Percentiles rank a stretch among this genome's conserved stretches.
Conservation (phyloP, 2,888 invertebrate species). For the Penaeus monodon region DNA sequence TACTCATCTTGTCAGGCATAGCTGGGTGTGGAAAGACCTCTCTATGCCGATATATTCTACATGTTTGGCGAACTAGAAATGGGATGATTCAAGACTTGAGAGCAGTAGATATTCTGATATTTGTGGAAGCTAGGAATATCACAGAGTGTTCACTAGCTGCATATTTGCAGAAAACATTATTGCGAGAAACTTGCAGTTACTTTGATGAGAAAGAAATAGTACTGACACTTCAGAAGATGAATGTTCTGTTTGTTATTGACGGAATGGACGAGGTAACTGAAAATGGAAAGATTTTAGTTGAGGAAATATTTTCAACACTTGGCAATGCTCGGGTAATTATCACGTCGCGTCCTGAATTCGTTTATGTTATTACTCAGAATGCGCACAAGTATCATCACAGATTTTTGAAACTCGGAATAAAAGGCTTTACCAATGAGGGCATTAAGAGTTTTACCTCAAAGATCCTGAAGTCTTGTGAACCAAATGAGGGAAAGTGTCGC, state of each 20-base stretch:
- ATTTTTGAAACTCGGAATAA: conserved; percentile 15
- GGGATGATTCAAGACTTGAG: conserved; percentile 20
- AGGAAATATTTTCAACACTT: conserved; percentile 32
- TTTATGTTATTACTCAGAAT: neutral
- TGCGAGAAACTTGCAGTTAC: conserved; percentile 41
- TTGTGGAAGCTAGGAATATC: conserved; percentile 36
- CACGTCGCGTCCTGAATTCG: conserved; percentile 45
- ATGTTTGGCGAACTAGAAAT: conserved; percentile 33
- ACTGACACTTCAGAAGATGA: conserved; percentile 24
- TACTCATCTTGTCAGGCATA: conserved; percentile 33
- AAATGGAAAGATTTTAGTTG: conserved; percentile 19
- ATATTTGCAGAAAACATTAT: conserved; percentile 19
- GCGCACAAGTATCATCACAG: conserved; percentile 16
- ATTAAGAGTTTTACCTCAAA: conserved; percentile 15
- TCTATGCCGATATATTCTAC: conserved; percentile 35
- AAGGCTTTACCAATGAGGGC: conserved; percentile 43
- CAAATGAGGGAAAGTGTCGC: conserved; percentile 7
- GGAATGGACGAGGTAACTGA: conserved; percentile 49
- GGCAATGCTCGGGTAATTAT: conserved; percentile 37
- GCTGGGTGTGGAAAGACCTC: conserved; percentile 55
- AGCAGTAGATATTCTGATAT: conserved; percentile 36
- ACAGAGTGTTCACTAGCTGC: conserved; percentile 17
- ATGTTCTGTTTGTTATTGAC: conserved; percentile 42
- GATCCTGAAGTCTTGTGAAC: conserved; percentile 20
- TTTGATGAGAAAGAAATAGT: conserved; percentile 49